phyloP scores from a whole-genome alignment of 2,888 invertebrate genomes.

The Julus scanicus region DNA sequence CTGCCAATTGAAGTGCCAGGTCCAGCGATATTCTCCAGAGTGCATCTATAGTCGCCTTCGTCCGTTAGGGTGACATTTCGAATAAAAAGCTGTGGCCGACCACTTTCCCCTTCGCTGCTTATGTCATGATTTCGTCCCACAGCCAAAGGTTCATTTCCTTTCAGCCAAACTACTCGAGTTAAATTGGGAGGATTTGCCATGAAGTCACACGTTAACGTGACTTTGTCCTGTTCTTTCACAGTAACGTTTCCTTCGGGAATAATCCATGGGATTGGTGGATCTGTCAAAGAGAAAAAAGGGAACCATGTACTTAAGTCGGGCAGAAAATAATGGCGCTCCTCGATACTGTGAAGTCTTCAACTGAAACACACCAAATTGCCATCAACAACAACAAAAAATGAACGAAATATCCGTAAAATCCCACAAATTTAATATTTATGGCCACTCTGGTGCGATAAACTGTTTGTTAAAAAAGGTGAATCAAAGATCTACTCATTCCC shows the following conservation, averaged over 20 bases:
- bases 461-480: not conserved
- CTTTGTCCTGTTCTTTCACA: slow-evolving; percentile 81
- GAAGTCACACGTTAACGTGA: slow-evolving; percentile 82
- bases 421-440: not conserved
- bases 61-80: slow-evolving; percentile 80
- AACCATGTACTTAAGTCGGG: slow-evolving; percentile 10
- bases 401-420: not conserved
- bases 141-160: slow-evolving; percentile 55
- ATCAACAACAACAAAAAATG: not conserved
- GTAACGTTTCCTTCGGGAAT: slow-evolving; percentile 77
- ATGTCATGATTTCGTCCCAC: slow-evolving; percentile 48
- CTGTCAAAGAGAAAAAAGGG: slow-evolving; percentile 69
- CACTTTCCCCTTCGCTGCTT: slow-evolving; percentile 64
- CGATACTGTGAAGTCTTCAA: not conserved
- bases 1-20: slow-evolving; percentile 67
- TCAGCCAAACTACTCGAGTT: slow-evolving; percentile 69
- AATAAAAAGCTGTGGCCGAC: slow-evolving; percentile 81
- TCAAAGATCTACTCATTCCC: not conserved
- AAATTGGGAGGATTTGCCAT: slow-evolving; percentile 87
- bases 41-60: slow-evolving; percentile 86
- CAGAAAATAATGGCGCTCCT: not conserved
- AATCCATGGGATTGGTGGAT: slow-evolving; percentile 85
- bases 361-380: not conserved
- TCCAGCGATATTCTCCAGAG: slow-evolving; percentile 82
- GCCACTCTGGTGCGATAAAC: not conserved